These are phyloP conservation scores for Datnioides undecimradiatus DNA, from an alignment of 2,113 vertebrate species.

Conservation along the genomic window DNA sequence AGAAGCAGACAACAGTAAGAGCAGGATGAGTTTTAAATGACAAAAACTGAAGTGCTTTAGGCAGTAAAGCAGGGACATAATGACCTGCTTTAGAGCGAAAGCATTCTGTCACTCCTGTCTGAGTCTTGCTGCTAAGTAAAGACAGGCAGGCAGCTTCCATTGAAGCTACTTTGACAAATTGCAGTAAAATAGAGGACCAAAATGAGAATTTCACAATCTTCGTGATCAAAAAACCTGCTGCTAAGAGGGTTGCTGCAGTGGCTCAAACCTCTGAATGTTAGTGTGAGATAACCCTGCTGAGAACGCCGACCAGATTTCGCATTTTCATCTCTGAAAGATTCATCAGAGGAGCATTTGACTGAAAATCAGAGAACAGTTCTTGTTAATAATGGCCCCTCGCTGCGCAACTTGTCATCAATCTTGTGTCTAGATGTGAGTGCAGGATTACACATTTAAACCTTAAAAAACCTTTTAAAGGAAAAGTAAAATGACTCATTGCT, in stretches of 20 bases:
- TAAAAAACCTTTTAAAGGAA: neutral
- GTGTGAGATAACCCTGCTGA: conserved; percentile 1
- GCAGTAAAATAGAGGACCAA: neutral
- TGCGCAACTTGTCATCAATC: neutral
- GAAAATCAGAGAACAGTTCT: neutral
- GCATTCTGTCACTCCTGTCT: neutral
- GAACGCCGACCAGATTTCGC: neutral
- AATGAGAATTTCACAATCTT: conserved; percentile 36
- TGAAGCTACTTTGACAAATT: conserved; percentile 26
- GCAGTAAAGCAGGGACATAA: conserved; percentile 9
- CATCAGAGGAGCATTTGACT: neutral
- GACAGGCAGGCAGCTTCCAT: neutral
- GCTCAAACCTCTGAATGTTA: conserved; percentile 14
- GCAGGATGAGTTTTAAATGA: neutral
- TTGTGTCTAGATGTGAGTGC: neutral
- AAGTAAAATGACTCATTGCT: neutral
- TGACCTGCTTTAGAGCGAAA: conserved; percentile 33
- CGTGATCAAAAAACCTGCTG: conserved; percentile 14
- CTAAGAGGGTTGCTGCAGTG: neutral
- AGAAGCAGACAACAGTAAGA: neutral
- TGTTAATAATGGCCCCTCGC: neutral
- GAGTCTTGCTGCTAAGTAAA: neutral
- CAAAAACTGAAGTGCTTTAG: neutral
- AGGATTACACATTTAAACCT: neutral
- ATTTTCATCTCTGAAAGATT: conserved; percentile 18